Evolutionary conservation across 2,888 invertebrate genomes (phyloP).

Genomic region (Pyrrhosoma nymphula): DNA sequence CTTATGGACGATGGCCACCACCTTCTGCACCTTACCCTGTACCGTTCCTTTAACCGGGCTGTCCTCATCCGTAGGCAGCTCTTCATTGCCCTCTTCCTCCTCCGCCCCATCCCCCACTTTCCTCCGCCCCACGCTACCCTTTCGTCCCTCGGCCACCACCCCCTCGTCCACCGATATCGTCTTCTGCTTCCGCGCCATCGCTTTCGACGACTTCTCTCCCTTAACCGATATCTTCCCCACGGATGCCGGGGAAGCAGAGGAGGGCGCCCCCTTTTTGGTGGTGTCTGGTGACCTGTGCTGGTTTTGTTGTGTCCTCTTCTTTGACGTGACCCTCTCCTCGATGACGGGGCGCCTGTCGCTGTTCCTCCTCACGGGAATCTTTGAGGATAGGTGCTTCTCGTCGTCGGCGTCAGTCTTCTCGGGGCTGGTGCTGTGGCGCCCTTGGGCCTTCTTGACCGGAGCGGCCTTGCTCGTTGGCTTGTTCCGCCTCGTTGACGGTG

Average conservation of each 20-base stretch:
- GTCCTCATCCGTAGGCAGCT: conserved; percentile 62
- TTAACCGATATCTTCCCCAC: background rate
- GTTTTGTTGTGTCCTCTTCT: background rate
- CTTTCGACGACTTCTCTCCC: conserved; percentile 40
- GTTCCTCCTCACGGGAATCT: conserved; percentile 39
- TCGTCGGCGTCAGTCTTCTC: conserved; percentile 39
- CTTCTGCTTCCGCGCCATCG: conserved; percentile 47
- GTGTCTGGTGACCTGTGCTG: background rate
- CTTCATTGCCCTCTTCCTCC: conserved; percentile 70
- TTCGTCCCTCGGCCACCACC: conserved; percentile 33
- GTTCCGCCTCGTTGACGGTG: background rate
- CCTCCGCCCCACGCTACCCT: background rate
- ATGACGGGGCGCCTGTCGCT: background rate
- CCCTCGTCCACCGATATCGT: conserved; percentile 14
- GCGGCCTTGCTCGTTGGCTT: background rate
- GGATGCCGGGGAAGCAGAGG: background rate
- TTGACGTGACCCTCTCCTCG: background rate
- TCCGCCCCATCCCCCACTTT: conserved; percentile 33
- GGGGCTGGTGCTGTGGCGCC: background rate
- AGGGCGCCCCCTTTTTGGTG: background rate
- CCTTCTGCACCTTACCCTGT: conserved; percentile 36
- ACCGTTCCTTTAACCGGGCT: conserved; percentile 63
- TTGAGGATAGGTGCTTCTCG: conserved; percentile 68
- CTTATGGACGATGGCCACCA: conserved; percentile 66
- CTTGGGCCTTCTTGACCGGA: background rate